Evolutionary conservation across 2,888 invertebrate genomes (phyloP).

Genomic region (Myopa tessellatipennis): DNA sequence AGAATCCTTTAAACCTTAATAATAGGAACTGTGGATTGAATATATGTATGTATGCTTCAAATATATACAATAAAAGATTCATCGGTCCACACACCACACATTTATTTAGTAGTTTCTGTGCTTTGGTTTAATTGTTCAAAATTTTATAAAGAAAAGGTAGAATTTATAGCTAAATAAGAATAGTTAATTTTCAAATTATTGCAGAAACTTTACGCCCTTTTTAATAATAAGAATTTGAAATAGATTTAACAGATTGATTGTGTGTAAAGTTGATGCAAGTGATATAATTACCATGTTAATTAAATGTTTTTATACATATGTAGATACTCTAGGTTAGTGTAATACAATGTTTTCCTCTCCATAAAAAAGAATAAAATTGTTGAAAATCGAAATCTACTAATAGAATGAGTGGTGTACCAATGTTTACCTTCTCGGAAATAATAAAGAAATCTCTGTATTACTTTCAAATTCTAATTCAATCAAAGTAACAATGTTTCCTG

Average conservation of each 20-base stretch:
- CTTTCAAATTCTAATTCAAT: not conserved
- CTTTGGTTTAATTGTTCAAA: no score
- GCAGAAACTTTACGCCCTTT: no score
- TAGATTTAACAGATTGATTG: not conserved
- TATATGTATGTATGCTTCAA: no score
- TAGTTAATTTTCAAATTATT: no score
- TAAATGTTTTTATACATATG: not conserved
- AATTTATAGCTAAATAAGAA: no score
- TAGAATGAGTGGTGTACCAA: not conserved
- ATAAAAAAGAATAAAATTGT: not conserved
- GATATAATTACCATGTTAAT: not conserved
- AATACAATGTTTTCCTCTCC: not conserved
- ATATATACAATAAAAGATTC: no score
- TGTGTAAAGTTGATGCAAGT: not conserved
- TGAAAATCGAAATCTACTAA: not conserved
- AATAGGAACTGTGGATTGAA: no score
- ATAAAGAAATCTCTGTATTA: not conserved
- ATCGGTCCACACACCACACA: no score
- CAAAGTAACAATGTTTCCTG: not conserved
- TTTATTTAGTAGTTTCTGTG: no score
- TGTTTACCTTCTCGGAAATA: not conserved
- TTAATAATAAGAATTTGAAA: not conserved
- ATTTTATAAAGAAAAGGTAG: no score
- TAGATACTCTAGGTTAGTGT: not conserved
- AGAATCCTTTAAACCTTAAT: no score